These are phyloP conservation scores for Bhutanitis thaidina DNA, from an alignment of 2,888 invertebrate genomes.

Conservation along the genomic window DNA sequence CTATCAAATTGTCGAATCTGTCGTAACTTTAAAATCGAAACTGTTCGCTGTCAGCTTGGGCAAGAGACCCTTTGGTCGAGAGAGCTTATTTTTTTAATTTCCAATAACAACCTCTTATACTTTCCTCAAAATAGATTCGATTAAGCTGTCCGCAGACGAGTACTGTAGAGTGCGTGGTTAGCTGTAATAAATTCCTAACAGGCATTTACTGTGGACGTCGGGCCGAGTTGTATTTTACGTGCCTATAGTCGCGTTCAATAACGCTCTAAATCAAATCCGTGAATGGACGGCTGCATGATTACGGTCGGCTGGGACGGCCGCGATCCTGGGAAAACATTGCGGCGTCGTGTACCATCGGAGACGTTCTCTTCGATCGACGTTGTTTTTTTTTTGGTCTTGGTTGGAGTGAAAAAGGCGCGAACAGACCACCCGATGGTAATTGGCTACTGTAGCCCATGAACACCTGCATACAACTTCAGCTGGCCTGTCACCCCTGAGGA, in stretches of 20 bases:
- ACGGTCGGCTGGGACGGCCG: conserved; percentile 43
- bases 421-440: too few species aligned
- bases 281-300: conserved; percentile 39
- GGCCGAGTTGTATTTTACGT: background rate
- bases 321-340: conserved; percentile 30
- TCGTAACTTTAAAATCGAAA: too few species aligned
- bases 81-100: too few species aligned
- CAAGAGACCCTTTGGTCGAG: too few species aligned
- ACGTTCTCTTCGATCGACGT: background rate
- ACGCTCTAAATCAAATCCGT: conserved; percentile 30
- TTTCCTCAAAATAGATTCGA: background rate
- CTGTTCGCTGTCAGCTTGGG: too few species aligned
- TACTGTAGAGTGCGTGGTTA: background rate
- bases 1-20: too few species aligned
- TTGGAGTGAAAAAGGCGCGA: too few species aligned
- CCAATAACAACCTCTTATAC: too few species aligned
- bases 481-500: too few species aligned
- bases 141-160: conserved; percentile 2
- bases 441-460: too few species aligned
- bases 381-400: too few species aligned
- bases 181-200: conserved; percentile 7
- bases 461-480: too few species aligned
- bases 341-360: background rate
- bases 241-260: conserved; percentile 15
- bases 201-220: conserved; percentile 3